These are phyloP conservation scores for Natator depressus DNA, from an alignment of 2,113 vertebrate species.

Conservation along the genomic window DNA sequence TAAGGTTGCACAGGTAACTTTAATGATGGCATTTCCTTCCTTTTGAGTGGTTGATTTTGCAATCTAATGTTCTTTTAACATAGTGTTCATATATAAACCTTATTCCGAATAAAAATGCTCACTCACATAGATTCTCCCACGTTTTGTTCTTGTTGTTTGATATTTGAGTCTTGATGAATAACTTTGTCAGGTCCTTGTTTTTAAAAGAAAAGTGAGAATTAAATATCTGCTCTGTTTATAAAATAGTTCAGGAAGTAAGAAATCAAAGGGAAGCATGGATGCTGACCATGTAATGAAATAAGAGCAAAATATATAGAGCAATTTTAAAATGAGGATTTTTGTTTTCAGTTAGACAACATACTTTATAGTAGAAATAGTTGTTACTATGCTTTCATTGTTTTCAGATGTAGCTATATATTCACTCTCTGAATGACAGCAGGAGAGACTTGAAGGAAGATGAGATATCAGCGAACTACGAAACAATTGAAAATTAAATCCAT, in stretches of 20 bases:
- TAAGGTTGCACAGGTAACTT: not conserved
- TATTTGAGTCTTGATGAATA: not conserved
- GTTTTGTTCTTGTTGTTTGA: not conserved
- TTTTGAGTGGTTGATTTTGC: not conserved
- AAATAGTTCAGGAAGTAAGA: not conserved
- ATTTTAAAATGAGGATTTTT: not conserved
- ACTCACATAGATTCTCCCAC: not conserved
- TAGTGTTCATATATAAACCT: not conserved
- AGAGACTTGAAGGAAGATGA: not conserved
- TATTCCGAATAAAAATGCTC: not conserved
- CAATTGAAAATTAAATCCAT: not conserved
- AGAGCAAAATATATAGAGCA: not conserved
- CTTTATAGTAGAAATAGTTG: not conserved
- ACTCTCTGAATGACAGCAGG: not conserved
- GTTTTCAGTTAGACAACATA: not conserved
- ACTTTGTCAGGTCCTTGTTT: rapidly evolving
- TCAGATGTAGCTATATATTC: not conserved
- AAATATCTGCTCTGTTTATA: not conserved
- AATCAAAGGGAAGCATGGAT: not conserved
- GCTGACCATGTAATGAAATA: not conserved
- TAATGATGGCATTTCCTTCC: not conserved
- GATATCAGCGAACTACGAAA: not conserved
- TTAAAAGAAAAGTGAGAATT: rapidly evolving
- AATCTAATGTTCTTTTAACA: not conserved
- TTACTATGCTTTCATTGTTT: not conserved